Conservation (phyloP, 2,113 vertebrate species). For the Urocynchramus pylzowi region DNA sequence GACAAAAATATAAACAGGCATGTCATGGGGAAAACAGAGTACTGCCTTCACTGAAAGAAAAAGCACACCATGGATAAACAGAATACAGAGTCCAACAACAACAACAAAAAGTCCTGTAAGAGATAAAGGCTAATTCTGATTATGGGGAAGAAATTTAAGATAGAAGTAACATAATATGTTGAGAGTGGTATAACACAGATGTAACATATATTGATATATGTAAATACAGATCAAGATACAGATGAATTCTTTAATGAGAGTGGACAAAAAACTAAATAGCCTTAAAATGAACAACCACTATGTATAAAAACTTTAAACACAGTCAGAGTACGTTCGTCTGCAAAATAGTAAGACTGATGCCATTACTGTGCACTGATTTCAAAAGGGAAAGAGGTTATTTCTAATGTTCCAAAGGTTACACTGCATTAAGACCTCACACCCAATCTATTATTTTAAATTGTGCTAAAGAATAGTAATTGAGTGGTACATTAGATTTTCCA, state of each 20-base stretch:
- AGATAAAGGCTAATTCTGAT: background rate
- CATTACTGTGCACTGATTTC: slow-evolving; percentile 56
- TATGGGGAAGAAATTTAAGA: background rate
- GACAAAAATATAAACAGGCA: background rate
- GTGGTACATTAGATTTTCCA: slow-evolving; percentile 74
- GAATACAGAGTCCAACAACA: background rate
- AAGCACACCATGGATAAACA: background rate
- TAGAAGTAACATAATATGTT: background rate
- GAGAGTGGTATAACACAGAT: background rate
- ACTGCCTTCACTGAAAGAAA: background rate
- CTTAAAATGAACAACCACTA: background rate
- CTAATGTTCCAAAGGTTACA: slow-evolving; percentile 77
- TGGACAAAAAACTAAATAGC: background rate
- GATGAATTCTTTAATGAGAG: background rate
- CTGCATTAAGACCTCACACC: slow-evolving; percentile 75
- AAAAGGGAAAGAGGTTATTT: slow-evolving; percentile 68
- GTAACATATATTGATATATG: background rate
- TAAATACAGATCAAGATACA: background rate
- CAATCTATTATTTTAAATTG: slow-evolving; percentile 76
- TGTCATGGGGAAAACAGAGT: background rate
- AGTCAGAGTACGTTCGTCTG: slow-evolving; percentile 16
- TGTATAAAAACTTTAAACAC: slow-evolving; percentile 17
- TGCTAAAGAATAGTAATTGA: slow-evolving; percentile 78
- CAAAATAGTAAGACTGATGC: slow-evolving; percentile 42
- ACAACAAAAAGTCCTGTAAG: background rate